A percentile compares a stretch with the other conserved stretches of the same genome.
These are phyloP conservation scores for Lycodopsis pacificus DNA, from an alignment of 2,797 vertebrate species.

Conservation along the genomic window DNA sequence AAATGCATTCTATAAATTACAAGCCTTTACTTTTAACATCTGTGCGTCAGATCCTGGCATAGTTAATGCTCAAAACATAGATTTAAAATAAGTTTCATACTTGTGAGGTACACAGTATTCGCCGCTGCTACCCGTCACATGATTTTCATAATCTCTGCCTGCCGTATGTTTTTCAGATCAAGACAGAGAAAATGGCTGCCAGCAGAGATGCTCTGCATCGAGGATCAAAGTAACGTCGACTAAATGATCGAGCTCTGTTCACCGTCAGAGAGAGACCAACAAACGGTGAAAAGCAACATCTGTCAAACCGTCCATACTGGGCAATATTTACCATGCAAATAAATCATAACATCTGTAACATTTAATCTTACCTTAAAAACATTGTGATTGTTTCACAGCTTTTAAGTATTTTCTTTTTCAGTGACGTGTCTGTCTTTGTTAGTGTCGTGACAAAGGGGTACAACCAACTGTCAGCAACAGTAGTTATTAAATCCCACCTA, in stretches of 20 bases:
- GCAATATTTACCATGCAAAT: slow-evolving; percentile 1
- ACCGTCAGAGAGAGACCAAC: slow-evolving; percentile 14
- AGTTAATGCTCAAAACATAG: neutral
- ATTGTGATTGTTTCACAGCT: neutral
- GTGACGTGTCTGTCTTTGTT: slow-evolving; percentile 16
- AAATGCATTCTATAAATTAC: slow-evolving; percentile 4
- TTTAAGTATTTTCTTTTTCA: slow-evolving; percentile 2
- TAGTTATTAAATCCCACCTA: slow-evolving; percentile 37
- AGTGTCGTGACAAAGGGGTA: slow-evolving; percentile 17
- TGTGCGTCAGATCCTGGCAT: neutral
- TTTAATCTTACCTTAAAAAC: neutral
- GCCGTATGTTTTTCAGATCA: slow-evolving; percentile 64
- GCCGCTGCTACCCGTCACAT: slow-evolving; percentile 12
- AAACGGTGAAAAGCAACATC: slow-evolving; percentile 33
- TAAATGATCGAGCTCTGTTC: slow-evolving; percentile 16
- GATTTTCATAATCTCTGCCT: slow-evolving; percentile 36
- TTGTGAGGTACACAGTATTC: neutral
- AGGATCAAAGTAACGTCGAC: slow-evolving; percentile 17
- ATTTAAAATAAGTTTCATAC: neutral
- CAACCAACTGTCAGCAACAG: slow-evolving; percentile 35
- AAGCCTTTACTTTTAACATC: neutral
- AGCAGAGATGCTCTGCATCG: slow-evolving; percentile 37
- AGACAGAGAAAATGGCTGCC: slow-evolving; percentile 55
- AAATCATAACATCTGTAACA: neutral
- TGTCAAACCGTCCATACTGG: neutral